Percentiles rank a stretch among this genome's conserved stretches.
Conservation (phyloP, 2,888 invertebrate species). For the Pristionchus fissidentatus region DNA sequence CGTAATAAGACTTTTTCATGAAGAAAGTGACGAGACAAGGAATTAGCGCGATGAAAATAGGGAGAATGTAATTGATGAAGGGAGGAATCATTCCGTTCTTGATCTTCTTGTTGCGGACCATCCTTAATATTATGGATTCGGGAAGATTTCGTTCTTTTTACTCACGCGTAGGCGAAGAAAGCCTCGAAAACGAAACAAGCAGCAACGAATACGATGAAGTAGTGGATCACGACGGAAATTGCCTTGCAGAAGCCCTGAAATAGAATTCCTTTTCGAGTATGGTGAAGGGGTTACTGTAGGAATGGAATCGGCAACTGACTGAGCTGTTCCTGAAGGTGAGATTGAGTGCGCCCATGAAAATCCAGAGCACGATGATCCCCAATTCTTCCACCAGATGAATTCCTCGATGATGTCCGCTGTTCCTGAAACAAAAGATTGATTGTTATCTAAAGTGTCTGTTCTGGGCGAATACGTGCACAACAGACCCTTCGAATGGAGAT, state of each 20-base stretch:
- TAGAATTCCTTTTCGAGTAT: not conserved
- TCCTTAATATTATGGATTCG: constrained; percentile 15
- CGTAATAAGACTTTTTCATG: constrained; percentile 50
- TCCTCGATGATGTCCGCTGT: constrained; percentile 61
- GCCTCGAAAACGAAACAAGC: constrained; percentile 61
- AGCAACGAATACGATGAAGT: constrained; percentile 59
- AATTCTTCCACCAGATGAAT: constrained; percentile 63
- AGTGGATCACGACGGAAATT: constrained; percentile 57
- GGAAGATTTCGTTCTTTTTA: not conserved
- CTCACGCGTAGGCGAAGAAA: constrained; percentile 63
- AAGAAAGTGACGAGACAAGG: constrained; percentile 58
- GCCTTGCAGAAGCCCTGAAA: constrained; percentile 59
- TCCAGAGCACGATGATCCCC: constrained; percentile 55
- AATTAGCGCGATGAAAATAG: constrained; percentile 55
- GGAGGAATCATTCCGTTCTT: constrained; percentile 60
- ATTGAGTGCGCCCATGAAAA: constrained; percentile 58
- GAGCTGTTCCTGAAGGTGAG: constrained; percentile 27
- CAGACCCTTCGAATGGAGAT: not conserved
- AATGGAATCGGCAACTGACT: not conserved
- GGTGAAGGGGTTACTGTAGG: not conserved
- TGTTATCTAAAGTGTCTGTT: constrained; percentile 9
- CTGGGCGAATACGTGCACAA: not conserved
- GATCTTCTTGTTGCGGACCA: constrained; percentile 27
- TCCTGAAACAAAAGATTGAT: constrained; percentile 52
- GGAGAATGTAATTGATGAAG: constrained; percentile 58